These are phyloP conservation scores for Hozukius guyotensis DNA, from an alignment of 2,797 vertebrate species.

Conservation along the genomic window DNA sequence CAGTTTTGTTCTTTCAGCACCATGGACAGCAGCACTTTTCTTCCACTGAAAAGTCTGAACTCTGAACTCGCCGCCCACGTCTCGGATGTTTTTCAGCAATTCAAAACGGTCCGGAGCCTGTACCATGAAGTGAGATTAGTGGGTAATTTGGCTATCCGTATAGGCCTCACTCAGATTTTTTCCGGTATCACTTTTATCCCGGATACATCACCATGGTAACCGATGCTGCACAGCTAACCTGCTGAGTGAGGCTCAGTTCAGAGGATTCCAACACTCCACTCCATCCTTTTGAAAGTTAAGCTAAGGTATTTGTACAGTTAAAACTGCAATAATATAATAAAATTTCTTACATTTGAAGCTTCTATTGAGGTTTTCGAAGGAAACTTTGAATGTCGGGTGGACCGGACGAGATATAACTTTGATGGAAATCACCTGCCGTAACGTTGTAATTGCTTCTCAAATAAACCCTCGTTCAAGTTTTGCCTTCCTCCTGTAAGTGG, in stretches of 20 bases:
- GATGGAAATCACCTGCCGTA: too few species aligned
- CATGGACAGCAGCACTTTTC: not conserved
- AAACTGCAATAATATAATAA: too few species aligned
- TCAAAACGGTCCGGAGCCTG: too few species aligned
- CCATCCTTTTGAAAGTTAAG: not conserved
- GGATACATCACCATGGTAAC: not conserved
- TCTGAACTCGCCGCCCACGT: not conserved
- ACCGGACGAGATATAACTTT: too few species aligned
- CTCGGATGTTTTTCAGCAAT: not conserved
- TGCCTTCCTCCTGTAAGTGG: too few species aligned
- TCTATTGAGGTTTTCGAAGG: too few species aligned
- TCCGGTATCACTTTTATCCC: not conserved
- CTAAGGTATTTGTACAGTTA: too few species aligned
- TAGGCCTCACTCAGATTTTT: not conserved
- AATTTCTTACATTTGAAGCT: too few species aligned
- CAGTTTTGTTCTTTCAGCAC: not conserved
- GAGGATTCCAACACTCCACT: not conserved
- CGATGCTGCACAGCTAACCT: not conserved
- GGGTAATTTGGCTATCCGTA: not conserved
- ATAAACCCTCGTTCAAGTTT: too few species aligned
- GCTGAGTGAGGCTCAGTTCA: not conserved
- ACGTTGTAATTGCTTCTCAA: too few species aligned
- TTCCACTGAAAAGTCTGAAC: not conserved
- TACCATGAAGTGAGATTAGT: not conserved
- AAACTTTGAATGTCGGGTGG: too few species aligned